phyloP scores from a whole-genome alignment of 2,113 vertebrate genomes.

The Tenrec ecaudatus region DNA sequence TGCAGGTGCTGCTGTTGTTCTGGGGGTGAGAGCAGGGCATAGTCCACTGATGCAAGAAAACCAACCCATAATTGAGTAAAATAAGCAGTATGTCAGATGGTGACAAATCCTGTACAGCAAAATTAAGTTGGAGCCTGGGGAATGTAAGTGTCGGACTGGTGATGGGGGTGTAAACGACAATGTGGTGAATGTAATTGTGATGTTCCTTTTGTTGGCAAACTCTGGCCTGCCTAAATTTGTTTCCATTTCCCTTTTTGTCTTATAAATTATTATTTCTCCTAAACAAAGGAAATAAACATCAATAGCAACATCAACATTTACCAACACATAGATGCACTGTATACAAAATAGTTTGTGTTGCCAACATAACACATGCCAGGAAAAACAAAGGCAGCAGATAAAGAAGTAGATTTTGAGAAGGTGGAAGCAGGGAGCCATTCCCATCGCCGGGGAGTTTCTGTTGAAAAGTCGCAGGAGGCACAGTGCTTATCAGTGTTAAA shows the following conservation, averaged over 20 bases:
- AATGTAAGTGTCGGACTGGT: background rate
- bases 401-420: background rate
- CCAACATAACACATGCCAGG: slow-evolving; percentile 44
- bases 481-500: background rate
- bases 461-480: slow-evolving; percentile 10
- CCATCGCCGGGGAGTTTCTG: background rate
- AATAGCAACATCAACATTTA: slow-evolving; percentile 58
- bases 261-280: slow-evolving; percentile 43
- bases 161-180: background rate
- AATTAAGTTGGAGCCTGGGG: background rate
- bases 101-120: background rate
- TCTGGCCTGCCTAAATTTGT: slow-evolving; percentile 40
- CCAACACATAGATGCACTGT: slow-evolving; percentile 30
- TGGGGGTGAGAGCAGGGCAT: too few species aligned
- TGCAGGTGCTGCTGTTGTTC: background rate
- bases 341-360: slow-evolving; percentile 47
- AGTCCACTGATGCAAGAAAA: background rate
- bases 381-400: slow-evolving; percentile 45
- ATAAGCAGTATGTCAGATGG: background rate
- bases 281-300: slow-evolving; percentile 1
- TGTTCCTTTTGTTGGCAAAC: slow-evolving; percentile 31
- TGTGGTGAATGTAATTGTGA: background rate
- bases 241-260: slow-evolving; percentile 52
- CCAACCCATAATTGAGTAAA: background rate
- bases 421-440: background rate